Base-by-base conservation (phyloP, 2,113 vertebrate genomes). In the Cololabis saira region DNA sequence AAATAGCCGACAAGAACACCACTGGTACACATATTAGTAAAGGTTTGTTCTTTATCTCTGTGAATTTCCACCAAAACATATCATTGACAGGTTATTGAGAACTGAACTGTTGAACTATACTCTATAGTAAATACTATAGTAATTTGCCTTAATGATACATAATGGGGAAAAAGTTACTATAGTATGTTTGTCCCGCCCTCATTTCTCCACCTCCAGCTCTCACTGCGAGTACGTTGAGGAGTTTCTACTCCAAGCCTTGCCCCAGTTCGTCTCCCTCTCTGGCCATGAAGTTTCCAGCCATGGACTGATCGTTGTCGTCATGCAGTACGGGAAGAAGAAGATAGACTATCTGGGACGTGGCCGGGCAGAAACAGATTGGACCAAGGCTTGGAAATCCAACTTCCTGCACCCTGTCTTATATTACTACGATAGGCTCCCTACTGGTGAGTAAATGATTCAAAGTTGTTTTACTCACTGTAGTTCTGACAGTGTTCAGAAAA, bases 321-420 rank as follows among this genome's bases (percentile, higher is more conserved):
- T 99, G 94, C 96, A 99, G 70, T 99, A 99, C 0, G 98, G 98
- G 56, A 95, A 90, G 55, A 96, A 96, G 60, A 96, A 95, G 48
- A 87, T 90, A 0, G 90, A 94, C 70, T 86, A 86, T 78, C 94
- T 61, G 83, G 97, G 53, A 70, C 93, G 15, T 65, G 93, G 91
- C 60, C 94, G 97, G 45, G 94, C 97, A 0, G 93, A 97, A 78
- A 95, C 93, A 5, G 95, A 98, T 64, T 95, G 94, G 21, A 94
- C 93, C 41, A 94, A 93, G 0, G 97, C 96, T 61, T 99, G 96
- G 96, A 93, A 91, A 69, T 98, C 97, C 4, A 98, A 97, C 90
- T 99, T 99, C 76, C 91, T 99, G 30, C 98, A 99, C 61, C 98
- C 98, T 1, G 96, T 99, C 71, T 91, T 99, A 76, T 99, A 99